Base-by-base conservation (phyloP, 2,888 invertebrate genomes). In the Dicyrtomina minuta region DNA sequence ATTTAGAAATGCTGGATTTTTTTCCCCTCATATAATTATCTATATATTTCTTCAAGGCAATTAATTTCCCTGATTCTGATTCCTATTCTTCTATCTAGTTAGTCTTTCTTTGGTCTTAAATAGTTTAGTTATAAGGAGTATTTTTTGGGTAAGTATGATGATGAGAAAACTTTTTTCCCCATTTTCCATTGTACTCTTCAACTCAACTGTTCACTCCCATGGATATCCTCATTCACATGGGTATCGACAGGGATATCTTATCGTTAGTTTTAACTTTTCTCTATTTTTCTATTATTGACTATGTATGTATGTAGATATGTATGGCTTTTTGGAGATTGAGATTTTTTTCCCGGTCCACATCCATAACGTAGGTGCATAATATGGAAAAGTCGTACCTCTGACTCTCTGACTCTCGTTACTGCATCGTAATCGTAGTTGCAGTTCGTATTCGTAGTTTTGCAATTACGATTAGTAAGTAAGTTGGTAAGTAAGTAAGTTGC, bases 31-130 rank as follows among this genome's bases (percentile, higher is more conserved):
- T n/a, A 51, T n/a, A 24, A 65, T 53, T 53, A 55, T 65, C 55
- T 65, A 55, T 65, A 65, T 55, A 65, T 55, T 65, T 65, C 65
- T 65, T 65, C 65, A 43, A 65, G 65, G 65, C 65, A 65, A 65
- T 65, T 65, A 65, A 65, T 65, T 58, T 39, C 41, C 56, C n/a
- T 43, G 41, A 43, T 65, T 65, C 56, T 55, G 33, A 33, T 33
- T 33, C 33, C 8, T n/a, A n/a, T n/a, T n/a, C n/a, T n/a, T n/a
- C n/a, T n/a, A n/a, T 33, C 33, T 33, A 33, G 33, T 33, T 33
- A 33, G 33, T 33, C 33, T 33, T 33, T 33, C 33, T 33, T n/a
- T 33, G 33, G 33, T 33, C 33, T 33, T 33, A 33, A 33, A 33
- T 33, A 33, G 33, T 33, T 33, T 33, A 33, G 33, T 33, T 33